Conservation (phyloP, 1,140 invertebrate genomes). For the Caerostris darwini region DNA sequence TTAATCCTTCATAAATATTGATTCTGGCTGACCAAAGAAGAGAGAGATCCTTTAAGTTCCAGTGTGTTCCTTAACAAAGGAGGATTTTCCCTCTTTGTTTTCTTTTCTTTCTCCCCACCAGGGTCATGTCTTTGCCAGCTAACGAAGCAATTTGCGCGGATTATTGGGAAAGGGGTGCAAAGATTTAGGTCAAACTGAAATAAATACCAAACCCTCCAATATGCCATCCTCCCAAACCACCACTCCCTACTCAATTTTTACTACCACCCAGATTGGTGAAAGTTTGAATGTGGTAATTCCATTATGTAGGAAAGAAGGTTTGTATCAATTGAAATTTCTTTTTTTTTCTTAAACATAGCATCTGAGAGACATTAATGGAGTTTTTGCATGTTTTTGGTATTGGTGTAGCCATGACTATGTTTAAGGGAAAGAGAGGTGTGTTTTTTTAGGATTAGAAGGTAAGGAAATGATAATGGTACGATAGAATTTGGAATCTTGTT, state of each 20-base stretch:
- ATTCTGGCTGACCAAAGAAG: neutral
- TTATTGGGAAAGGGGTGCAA: constrained; percentile 13
- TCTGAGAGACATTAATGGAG: neutral
- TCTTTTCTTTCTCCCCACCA: neutral
- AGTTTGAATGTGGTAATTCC: neutral
- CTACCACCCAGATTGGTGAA: no score
- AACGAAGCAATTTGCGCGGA: constrained; percentile 37
- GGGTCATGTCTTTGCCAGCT: neutral
- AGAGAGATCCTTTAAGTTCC: neutral
- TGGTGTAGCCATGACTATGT: neutral
- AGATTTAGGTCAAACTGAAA: constrained; percentile 26
- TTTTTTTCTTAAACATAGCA: no score
- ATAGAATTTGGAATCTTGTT: neutral
- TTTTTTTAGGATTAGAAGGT: no score
- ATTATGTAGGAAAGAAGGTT: neutral
- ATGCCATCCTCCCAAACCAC: neutral
- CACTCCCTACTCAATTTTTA: neutral
- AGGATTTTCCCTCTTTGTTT: constrained; percentile 16
- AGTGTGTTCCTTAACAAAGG: neutral
- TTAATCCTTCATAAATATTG: constrained; percentile 43
- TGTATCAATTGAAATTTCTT: neutral
- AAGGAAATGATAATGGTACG: neutral
- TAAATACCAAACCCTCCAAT: neutral
- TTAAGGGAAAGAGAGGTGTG: neutral
- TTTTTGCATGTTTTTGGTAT: constrained; percentile 1